Conservation (phyloP, 2,888 invertebrate genomes). For the Cerastis leucographa region DNA sequence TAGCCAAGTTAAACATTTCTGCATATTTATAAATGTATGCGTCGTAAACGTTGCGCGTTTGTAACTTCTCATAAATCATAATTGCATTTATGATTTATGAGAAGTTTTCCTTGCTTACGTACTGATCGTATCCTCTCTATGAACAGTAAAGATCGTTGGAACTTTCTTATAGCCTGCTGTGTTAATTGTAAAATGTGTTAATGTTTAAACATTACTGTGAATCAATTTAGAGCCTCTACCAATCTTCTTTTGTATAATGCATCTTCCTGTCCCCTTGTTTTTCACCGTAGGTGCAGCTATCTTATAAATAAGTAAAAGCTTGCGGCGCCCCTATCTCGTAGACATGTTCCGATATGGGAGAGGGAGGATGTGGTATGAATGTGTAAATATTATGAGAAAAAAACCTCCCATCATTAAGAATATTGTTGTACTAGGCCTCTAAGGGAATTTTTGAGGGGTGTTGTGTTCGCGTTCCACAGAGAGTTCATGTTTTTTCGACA, state of each 20-base stretch:
- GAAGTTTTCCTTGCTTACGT: constrained; percentile 3
- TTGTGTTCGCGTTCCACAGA: constrained; percentile 67
- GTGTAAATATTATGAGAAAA: constrained; percentile 78
- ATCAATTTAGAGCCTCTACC: background rate
- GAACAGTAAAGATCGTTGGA: background rate
- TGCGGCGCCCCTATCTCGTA: constrained; percentile 71
- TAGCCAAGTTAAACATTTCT: constrained; percentile 20
- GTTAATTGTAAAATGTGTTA: constrained; percentile 19
- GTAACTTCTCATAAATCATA: too few relatives aligned
- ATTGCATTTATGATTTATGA: constrained; percentile 23
- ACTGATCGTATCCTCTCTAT: constrained; percentile 25
- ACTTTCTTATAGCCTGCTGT: constrained; percentile 10
- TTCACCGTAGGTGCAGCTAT: constrained; percentile 32
- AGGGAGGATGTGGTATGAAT: constrained; percentile 82
- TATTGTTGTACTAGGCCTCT: constrained; percentile 64
- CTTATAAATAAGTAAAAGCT: constrained; percentile 58
- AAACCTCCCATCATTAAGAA: constrained; percentile 72
- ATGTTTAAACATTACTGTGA: constrained; percentile 13
- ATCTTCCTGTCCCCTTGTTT: constrained; percentile 27
- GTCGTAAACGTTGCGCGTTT: constrained; percentile 40
- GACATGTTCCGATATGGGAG: constrained; percentile 77
- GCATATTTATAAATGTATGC: constrained; percentile 36
- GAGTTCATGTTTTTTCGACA: constrained; percentile 57
- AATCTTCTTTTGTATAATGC: constrained; percentile 12
- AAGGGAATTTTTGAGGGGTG: constrained; percentile 67